Base-by-base conservation (phyloP, 2,888 invertebrate genomes). In the Fabriciana adippe region DNA sequence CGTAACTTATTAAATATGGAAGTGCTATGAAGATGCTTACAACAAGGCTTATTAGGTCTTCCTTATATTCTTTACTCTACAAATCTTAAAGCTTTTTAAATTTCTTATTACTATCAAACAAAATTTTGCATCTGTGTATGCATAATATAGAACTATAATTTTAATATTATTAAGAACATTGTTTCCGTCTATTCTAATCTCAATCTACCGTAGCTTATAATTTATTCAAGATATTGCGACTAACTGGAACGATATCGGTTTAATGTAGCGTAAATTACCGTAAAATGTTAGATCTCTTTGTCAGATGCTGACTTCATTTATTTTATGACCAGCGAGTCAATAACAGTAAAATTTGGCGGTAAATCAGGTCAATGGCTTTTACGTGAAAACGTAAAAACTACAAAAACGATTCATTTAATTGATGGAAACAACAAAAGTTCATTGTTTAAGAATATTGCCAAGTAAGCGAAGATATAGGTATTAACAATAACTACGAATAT, bases 221-320 rank as follows among this genome's bases (percentile, higher is more conserved):
- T 48, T 67, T 67, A 55, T 64, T 68, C 53, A 50, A 61, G 67
- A 66, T 60, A 66, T 51, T 57, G 59, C 45, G 16, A 53, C 48
- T 63, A 69, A 70, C 60, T 67, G 59, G 53, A 47, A 68, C 66
- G 55, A 47, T 48, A 50, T 56, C 56, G 66, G 63, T 67, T 74
- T 66, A 71, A 70, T 73, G 67, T 72, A 67, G 59, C 69, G 69
- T 73, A 73, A 75, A 75, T 67, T 68, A 69, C 70, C 70, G 68
- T 67, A 70, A 74, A 71, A 70, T 62, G 67, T 69, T 62, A 55
- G 54, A 65, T 63, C 57, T 53, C 59, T 56, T 51, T 59, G 50
- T 47, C 35, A 66, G 67, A 60, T 53, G 57, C 48, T 62, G 47
- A 55, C 54, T 54, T 57, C 61, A 60, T 69, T 66, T 66, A 63